Conservation (phyloP, 64 coral and sea anemone species). For the Pocillopora damicornis region DNA sequence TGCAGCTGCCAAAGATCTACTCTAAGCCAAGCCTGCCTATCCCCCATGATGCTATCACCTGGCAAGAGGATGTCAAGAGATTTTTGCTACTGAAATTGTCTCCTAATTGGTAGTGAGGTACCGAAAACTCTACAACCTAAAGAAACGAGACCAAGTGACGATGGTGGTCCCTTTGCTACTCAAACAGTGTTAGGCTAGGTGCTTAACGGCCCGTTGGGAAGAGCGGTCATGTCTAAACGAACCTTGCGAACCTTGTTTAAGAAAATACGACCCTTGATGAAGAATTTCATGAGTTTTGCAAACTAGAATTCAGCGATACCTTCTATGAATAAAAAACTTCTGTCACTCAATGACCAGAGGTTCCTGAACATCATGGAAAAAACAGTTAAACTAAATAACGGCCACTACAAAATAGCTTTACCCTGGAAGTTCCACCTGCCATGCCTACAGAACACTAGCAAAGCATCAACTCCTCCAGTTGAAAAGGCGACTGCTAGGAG, state of each 20-base stretch:
- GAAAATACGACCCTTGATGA: background rate
- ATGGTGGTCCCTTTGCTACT: constrained; percentile 37
- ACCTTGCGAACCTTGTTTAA: background rate
- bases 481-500: constrained; percentile 31
- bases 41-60: background rate
- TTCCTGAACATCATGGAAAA: background rate
- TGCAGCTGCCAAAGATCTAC: constrained; percentile 24
- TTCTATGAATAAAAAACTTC: background rate
- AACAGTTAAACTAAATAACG: constrained; percentile 27
- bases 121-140: constrained; percentile 1
- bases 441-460: background rate
- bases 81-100: constrained; percentile 26
- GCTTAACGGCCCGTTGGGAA: constrained; percentile 27
- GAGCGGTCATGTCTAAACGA: background rate
- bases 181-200: background rate
- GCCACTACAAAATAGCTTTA: constrained; percentile 40
- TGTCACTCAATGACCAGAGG: constrained; percentile 37
- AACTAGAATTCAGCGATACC: background rate
- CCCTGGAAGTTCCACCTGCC: constrained; percentile 13
- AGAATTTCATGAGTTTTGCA: constrained; percentile 22
- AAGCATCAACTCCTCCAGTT: constrained; percentile 12
- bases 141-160: background rate
- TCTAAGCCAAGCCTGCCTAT: constrained; percentile 24
- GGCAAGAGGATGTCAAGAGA: background rate
- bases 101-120: constrained; percentile 57